phyloP scores from a whole-genome alignment of 2,113 vertebrate species.

The Alligator sinensis region DNA sequence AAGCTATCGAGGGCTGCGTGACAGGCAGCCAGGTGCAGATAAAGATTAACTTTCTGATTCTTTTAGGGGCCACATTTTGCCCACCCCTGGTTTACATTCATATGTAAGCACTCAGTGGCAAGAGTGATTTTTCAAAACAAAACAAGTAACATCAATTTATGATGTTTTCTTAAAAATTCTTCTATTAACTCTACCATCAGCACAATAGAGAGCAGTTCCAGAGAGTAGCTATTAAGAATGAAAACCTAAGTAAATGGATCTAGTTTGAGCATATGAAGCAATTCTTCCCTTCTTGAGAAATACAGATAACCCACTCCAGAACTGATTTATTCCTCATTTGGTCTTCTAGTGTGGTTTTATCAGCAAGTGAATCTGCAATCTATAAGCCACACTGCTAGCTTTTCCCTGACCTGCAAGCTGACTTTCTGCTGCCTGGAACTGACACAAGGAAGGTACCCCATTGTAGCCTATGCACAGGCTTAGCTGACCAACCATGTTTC shows the following conservation, averaged over 20 bases:
- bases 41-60: no score
- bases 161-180: conserved; percentile 27
- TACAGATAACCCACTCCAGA: background rate
- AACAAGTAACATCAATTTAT: background rate
- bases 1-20: no score
- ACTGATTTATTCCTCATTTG: background rate
- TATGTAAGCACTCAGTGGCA: background rate
- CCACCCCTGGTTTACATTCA: no score
- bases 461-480: rapidly evolving
- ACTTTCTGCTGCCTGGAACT: background rate
- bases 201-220: background rate
- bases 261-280: background rate
- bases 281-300: background rate
- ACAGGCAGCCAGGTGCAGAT: no score
- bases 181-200: background rate
- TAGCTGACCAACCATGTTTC: rapidly evolving
- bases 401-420: background rate
- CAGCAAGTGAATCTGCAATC: background rate
- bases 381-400: background rate
- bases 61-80: no score
- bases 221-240: background rate
- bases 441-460: background rate
- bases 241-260: background rate
- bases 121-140: conserved; percentile 18
- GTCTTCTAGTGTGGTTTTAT: rapidly evolving